phyloP scores from a whole-genome alignment of 1,140 invertebrate genomes.

The Drosophila melanica region DNA sequence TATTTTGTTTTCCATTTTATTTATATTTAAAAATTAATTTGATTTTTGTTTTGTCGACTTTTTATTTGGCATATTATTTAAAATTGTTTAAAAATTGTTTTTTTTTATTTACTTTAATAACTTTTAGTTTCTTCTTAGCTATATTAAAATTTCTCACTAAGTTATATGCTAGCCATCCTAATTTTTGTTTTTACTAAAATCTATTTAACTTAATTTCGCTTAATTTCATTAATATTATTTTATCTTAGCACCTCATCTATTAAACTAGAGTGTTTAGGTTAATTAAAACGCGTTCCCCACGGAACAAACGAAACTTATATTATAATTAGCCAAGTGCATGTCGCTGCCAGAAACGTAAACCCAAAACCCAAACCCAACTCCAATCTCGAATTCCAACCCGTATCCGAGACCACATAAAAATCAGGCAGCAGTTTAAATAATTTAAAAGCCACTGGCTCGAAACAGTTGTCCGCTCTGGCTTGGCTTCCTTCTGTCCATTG shows the following conservation, averaged over 20 bases:
- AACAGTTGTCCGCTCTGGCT: background rate
- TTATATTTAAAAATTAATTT: no score
- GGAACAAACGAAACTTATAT: slow-evolving; percentile 36
- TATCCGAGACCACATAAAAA: slow-evolving; percentile 40
- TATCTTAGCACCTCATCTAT: background rate
- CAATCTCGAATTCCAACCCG: background rate
- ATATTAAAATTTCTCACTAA: no score
- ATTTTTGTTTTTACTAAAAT: no score
- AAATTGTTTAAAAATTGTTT: no score
- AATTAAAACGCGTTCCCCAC: slow-evolving; percentile 8
- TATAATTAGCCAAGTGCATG: slow-evolving; percentile 69
- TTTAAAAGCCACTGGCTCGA: slow-evolving; percentile 48
- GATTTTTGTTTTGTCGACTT: no score
- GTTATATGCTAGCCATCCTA: no score
- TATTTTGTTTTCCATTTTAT: no score
- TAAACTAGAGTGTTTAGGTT: background rate
- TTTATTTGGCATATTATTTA: no score
- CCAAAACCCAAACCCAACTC: background rate
- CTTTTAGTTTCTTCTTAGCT: no score
- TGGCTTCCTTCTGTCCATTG: slow-evolving; percentile 16
- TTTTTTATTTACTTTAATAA: no score
- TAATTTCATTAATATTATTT: no score
- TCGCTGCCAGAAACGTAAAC: background rate
- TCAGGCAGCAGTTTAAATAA: slow-evolving; percentile 62
- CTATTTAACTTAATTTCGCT: no score